phyloP scores from a whole-genome alignment of 2,113 vertebrate genomes.

The Scophthalmus maximus region DNA sequence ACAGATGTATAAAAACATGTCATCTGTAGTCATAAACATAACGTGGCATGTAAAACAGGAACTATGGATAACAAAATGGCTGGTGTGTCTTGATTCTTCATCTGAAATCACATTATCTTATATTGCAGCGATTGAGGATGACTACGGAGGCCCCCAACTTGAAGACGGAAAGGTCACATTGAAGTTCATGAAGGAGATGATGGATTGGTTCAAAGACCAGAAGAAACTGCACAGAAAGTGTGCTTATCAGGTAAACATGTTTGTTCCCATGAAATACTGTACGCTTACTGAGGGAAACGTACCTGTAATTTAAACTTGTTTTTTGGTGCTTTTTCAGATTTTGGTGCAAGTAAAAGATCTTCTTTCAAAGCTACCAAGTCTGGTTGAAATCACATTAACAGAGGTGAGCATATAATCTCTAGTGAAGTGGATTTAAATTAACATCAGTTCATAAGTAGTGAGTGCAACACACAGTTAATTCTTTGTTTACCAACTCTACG shows the following conservation, averaged over 20 bases:
- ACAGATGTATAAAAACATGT: background rate
- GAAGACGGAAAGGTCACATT: slow-evolving; percentile 90
- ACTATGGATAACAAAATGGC: background rate
- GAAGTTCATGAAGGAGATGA: slow-evolving; percentile 93
- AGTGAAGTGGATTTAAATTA: too few species aligned
- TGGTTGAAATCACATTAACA: slow-evolving; percentile 90
- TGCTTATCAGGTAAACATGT: slow-evolving; percentile 89
- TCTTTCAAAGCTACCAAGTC: slow-evolving; percentile 91
- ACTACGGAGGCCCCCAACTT: slow-evolving; percentile 92
- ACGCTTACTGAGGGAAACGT: background rate
- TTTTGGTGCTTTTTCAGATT: slow-evolving; percentile 82
- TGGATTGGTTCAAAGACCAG: slow-evolving; percentile 95
- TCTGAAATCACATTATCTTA: slow-evolving; percentile 4
- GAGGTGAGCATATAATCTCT: slow-evolving; percentile 90
- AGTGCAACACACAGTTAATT: too few species aligned
- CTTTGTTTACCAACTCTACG: too few species aligned
- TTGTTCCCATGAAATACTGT: background rate
- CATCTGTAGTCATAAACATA: background rate
- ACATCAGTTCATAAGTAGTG: too few species aligned
- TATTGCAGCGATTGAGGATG: slow-evolving; percentile 91
- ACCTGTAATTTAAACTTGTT: background rate
- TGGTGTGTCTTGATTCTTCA: background rate
- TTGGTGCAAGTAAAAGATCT: slow-evolving; percentile 94
- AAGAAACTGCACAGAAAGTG: slow-evolving; percentile 96
- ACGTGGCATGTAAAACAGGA: background rate